Evolutionary conservation across 1,140 invertebrate species (phyloP), one percentile per base, ranked within the genome.

Genomic region (Bradynema listronoti): DNA sequence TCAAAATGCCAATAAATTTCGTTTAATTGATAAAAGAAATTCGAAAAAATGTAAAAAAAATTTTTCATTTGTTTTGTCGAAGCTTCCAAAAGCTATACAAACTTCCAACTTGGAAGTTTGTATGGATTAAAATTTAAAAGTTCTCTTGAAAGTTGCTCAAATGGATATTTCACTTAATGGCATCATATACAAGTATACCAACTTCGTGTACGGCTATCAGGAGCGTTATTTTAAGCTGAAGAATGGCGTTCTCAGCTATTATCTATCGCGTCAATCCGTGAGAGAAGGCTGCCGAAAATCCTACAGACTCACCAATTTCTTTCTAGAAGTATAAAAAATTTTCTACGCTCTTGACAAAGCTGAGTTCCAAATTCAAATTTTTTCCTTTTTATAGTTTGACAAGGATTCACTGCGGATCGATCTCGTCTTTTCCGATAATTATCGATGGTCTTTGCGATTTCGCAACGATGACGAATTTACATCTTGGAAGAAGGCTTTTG

Each of bases 201-300:
- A 55, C 16, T 55, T 55, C 61, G 61, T 51, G 55, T 65, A 34
- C 29, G 61, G 61, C 7, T 55, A 47, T 32, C 67, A 70, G 42
- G 41, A 66, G 34, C 22, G 67, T 39, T 65, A 56, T 30, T 66
- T 66, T 14, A 64, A 69, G 30, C 41, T 78, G 11, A 41, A 67
- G 29, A 63, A 61, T 14, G 63, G 63, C 4, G 53, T 36, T 19
- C 41, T 66, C 30, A 65, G 39, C 16, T 66, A 66, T 36, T 66
- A 58, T 42, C 25, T 66, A 30, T 67, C 57, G 2, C 58, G 66
- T 30, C 62, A 66, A 39, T 14, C 5, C 33, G 43, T 63, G 19
- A 43, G 30, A 27, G 57, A 69, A 16, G 63, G 63, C 14, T 66
- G 63, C 53, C 14, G 63, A 16, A 66, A 66, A 16, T 66, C 50